Evolutionary conservation across 1,140 invertebrate genomes (phyloP), one percentile per base, ranked within the genome.

Genomic region (Heterodera carotae): DNA sequence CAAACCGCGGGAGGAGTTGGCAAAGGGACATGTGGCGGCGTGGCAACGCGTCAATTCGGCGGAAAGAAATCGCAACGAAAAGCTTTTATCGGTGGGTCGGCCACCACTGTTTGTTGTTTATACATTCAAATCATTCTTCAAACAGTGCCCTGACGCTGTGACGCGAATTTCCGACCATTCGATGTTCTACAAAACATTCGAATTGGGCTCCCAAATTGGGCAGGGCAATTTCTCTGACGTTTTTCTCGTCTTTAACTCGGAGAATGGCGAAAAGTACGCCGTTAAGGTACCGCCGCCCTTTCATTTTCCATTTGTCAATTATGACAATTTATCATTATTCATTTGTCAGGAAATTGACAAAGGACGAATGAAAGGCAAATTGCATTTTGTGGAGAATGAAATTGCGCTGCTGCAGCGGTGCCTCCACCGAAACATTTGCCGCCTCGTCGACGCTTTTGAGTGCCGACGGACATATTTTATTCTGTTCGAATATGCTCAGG

Each of bases 361-460:
- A 64, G 62, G 69, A 27, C 73, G 83, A 5, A 85, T 82, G 81
- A 39, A 43, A 22, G 83, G 81, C 22, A 82, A 79, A 77, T 39
- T 82, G 29, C 76, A 85, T 72, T 82, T 83, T 82, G 81, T 82
- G 56, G 75, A 82, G 33, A 82, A 82, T 70, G 81, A 82, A 60
- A 70, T 82, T 60, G 43, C 69, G 4, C 73, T 82, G 62, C 59
- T 82, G 27, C 72, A 76, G 31, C 39, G 59, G n/a, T 82, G 82
- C 59, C 75, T 29, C 12, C 81, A 82, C 66, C n/a, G 62, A 25
- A 69, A 82, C 66, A 82, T 82, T 67, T 82, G 81, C 73, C 59
- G 68, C 27, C 69, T 82, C 2, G 36, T 85, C 8, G 78, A 84
- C 59, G 81, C 81, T 3, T 84, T 70, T 62, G 79, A 82, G 69